Conservation (phyloP, 2,797 vertebrate genomes). For the Pangasius sanitwongsei region DNA sequence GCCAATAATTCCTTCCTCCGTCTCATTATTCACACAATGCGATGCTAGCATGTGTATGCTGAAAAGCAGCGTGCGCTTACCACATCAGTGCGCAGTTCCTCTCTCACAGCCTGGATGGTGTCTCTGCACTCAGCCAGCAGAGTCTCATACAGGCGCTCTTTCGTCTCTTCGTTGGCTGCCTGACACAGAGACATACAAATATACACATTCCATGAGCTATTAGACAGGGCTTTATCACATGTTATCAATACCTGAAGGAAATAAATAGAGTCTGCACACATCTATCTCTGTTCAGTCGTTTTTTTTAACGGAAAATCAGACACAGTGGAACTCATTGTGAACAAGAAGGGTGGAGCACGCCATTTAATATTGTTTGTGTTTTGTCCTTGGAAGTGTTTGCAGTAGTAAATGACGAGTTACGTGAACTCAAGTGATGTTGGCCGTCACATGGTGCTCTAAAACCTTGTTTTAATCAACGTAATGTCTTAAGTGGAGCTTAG, state of each 20-base stretch:
- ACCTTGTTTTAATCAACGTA: background rate
- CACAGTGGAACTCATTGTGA: no score
- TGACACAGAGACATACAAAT: slow-evolving; percentile 57
- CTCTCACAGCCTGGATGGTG: slow-evolving; percentile 93
- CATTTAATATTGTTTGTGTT: no score
- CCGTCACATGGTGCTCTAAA: no score
- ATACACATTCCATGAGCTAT: no score
- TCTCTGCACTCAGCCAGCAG: slow-evolving; percentile 96
- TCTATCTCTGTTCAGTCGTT: background rate
- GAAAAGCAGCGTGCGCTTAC: slow-evolving; percentile 68
- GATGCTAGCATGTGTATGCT: background rate
- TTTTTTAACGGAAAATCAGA: no score
- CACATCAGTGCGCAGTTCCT: slow-evolving; percentile 91
- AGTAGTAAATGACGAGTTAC: background rate
- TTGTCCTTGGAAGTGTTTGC: no score
- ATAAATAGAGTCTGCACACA: background rate
- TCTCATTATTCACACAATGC: no score
- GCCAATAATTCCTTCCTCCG: no score
- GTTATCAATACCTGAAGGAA: background rate
- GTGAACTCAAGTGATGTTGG: no score
- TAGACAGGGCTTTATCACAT: background rate
- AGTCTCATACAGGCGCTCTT: slow-evolving; percentile 94
- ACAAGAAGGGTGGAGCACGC: no score
- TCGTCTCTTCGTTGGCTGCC: slow-evolving; percentile 93
- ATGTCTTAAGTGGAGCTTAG: background rate